Evolutionary conservation across 2,888 invertebrate genomes (phyloP).

Genomic region (Drosophila suboccidentalis): DNA sequence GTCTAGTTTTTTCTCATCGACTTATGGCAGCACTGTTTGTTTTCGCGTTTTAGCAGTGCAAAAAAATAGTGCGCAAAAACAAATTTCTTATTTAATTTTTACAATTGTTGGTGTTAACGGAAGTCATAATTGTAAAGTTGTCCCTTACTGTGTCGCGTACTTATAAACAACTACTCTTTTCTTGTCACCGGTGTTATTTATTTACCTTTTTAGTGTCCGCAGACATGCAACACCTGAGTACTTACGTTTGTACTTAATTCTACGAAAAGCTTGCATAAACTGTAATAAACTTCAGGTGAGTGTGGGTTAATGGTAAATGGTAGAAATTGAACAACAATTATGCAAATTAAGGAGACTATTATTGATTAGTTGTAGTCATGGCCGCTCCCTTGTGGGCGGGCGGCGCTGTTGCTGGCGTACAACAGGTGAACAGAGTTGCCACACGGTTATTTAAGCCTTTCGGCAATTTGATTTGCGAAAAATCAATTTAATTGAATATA

Average conservation of each 20-base stretch:
- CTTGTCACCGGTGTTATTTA: constrained; percentile 3
- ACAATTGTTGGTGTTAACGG: constrained; percentile 2
- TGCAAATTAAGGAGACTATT: constrained; percentile 43
- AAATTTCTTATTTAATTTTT: constrained; percentile 20
- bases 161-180: not conserved
- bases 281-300: constrained; percentile 33
- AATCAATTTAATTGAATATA: constrained; percentile 35
- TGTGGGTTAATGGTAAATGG: constrained; percentile 2
- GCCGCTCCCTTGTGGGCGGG: constrained; percentile 45
- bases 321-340: constrained; percentile 10
- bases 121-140: constrained; percentile 10
- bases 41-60: constrained; percentile 44
- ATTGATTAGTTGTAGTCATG: constrained; percentile 50
- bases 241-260: constrained; percentile 1
- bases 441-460: constrained; percentile 16
- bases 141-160: not conserved
- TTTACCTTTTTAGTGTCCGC: constrained; percentile 1
- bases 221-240: not conserved
- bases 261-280: not conserved
- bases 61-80: constrained; percentile 61
- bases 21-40: no score
- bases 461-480: constrained; percentile 23
- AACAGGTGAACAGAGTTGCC: constrained; percentile 69
- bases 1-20: no score
- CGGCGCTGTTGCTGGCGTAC: constrained; percentile 62